Percentiles rank a stretch among this genome's conserved stretches.
phyloP scores from a whole-genome alignment of 2,113 vertebrate genomes.

The Rhinichthys klamathensis region DNA sequence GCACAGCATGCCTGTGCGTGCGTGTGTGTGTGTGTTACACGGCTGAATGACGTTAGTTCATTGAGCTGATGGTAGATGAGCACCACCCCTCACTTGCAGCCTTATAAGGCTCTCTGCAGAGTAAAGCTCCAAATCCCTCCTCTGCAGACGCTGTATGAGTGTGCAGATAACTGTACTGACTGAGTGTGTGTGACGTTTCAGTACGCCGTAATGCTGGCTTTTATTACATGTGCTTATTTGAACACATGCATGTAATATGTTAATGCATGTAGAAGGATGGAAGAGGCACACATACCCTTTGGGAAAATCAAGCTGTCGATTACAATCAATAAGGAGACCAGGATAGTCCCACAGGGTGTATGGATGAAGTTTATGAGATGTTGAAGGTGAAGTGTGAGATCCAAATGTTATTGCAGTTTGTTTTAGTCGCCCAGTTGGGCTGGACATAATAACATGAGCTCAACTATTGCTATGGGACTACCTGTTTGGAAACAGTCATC shows the following conservation, averaged over 20 bases:
- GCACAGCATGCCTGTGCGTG: constrained; percentile 17
- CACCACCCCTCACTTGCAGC: constrained; percentile 49
- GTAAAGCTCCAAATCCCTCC: constrained; percentile 35
- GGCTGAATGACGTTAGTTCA: constrained; percentile 55
- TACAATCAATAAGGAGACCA: neutral
- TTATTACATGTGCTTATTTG: neutral
- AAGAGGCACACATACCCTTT: neutral
- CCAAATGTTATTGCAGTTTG: neutral
- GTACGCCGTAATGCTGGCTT: neutral
- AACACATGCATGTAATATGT: neutral
- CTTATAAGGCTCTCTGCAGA: constrained; percentile 57
- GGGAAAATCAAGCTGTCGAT: neutral
- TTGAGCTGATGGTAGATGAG: constrained; percentile 50
- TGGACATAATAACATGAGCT: neutral
- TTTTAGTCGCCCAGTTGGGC: neutral
- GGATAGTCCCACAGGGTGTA: neutral
- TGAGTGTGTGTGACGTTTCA: neutral
- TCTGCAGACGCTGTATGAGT: constrained; percentile 35
- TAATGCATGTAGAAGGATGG: neutral
- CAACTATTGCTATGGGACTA: neutral
- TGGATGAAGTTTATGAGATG: neutral
- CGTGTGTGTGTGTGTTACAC: constrained; percentile 10
- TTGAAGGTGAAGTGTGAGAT: neutral
- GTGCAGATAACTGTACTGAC: constrained; percentile 27
- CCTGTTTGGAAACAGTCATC: neutral